phyloP scores from a whole-genome alignment of 2,888 invertebrate species.

The Galerucella pusilla region DNA sequence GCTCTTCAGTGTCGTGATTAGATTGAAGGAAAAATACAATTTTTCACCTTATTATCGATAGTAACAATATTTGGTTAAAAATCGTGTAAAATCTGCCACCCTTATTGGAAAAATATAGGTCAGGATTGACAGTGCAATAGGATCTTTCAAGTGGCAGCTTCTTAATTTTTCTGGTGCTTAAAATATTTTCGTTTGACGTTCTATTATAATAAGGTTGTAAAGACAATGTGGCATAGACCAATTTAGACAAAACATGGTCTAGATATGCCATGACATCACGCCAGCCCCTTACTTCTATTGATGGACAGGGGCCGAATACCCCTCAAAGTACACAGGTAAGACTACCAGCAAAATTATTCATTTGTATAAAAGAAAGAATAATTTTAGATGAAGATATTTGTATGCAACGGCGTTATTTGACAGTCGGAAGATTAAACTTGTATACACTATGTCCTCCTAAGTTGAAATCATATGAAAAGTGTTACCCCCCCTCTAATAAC shows the following conservation, averaged over 20 bases:
- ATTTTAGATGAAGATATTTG: too few relatives aligned
- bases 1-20: slow-evolving; percentile 17
- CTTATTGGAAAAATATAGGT: slow-evolving; percentile 23
- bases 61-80: not conserved
- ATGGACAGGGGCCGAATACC: slow-evolving; percentile 57
- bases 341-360: not conserved
- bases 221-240: slow-evolving; percentile 50
- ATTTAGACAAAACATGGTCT: slow-evolving; percentile 61
- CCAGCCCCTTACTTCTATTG: slow-evolving; percentile 59
- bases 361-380: too few relatives aligned
- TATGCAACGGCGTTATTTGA: too few relatives aligned
- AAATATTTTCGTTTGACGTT: slow-evolving; percentile 23
- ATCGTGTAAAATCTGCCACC: not conserved
- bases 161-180: slow-evolving; percentile 4
- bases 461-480: too few relatives aligned
- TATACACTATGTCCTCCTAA: too few relatives aligned
- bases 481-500: too few relatives aligned
- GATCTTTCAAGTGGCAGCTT: not conserved
- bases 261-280: slow-evolving; percentile 64
- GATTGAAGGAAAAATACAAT: not conserved
- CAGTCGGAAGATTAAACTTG: too few relatives aligned
- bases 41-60: not conserved
- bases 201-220: slow-evolving; percentile 31
- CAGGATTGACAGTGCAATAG: slow-evolving; percentile 20
- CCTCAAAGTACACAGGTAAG: slow-evolving; percentile 57